Base-by-base conservation (phyloP, 2,888 invertebrate genomes). In the Nasonia oneida region DNA sequence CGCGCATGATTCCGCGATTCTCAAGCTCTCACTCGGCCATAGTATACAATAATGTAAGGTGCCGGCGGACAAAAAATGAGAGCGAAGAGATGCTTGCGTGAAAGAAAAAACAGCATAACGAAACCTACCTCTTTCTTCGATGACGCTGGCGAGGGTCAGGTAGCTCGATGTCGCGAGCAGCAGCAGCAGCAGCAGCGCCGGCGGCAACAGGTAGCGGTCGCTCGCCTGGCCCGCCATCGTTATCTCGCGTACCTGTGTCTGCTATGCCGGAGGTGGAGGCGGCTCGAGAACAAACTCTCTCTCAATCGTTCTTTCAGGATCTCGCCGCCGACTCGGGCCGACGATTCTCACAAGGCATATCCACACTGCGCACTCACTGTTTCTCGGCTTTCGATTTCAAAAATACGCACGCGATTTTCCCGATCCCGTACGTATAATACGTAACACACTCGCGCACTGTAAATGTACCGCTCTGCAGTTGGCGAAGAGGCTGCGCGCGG, bases 101-200 rank as follows among this genome's bases (percentile, higher is more conserved):
- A 15, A 71, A 42, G 18, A 50, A 47, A 73, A 33, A 23, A 18
- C 8, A n/a, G 50, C 57, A 73, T 57, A 33, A 37, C 61, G 15
- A 15, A 12, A 84, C 78, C 33, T 81, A 93, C 93, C 93, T 92
- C 93, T 91, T 90, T 93, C 92, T 81, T 93, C 93, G 86, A 91
- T 93, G 87, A 91, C 91, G 70, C 92, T 91, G 42, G 89, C 86
- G 67, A 85, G 82, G 81, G 87, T 87, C 83, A 86, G 86, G 57
- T 87, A 87, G 74, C 90, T 89, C 67, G 87, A 87, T 74, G 90
- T 71, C 47, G 53, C 80, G 67, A 90, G 83, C 79, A 90, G 84
- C 87, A 89, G 73, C 86, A 87, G 84, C 82, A 89, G 80, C 82
- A 89, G 81, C 87, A 84, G 64, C 70, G 88, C 82, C 75, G 88